Evolutionary conservation across 2,888 invertebrate species (phyloP), one percentile per base, ranked within the genome.

Genomic region (Ectemnius lituratus): DNA sequence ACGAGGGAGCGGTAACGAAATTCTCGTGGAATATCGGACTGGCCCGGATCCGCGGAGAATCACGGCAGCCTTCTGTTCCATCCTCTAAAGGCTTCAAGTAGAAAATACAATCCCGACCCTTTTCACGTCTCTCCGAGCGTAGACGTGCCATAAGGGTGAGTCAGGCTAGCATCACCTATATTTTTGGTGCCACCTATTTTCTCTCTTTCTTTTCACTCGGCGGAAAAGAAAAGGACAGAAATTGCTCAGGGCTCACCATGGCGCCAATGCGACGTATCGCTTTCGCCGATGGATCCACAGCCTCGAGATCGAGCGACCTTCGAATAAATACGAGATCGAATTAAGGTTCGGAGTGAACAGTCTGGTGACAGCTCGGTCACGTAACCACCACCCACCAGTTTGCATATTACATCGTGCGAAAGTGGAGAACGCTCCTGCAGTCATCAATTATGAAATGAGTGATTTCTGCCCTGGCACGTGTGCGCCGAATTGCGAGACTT

Each of bases 361-460:
- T 13, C 52, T 52, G 4, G 52, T 16, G 52, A 52, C 52, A 46
- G 20, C 46, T 37, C 57, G 47, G 62, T 59, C 46, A 20, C 28
- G 63, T 72, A 69, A 59, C 62, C 28, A 59, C 62, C 28, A 11
- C 18, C 20, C 46, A 56, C 16, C 28, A 6, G 52, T 64, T 69
- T 69, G 64, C 61, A 61, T 69, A 47, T 46, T 60, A 14, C 56
- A 52, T 28, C 56, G 45, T 20, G 64, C n/a, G 52, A 46, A 60
- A 63, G 62, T 18, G 64, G 56, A 61, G 59, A 69, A 49, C 56
- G 52, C 62, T 58, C 4, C 20, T 23, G 47, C 61, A 37, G 62
- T 57, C 56, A 64, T 64, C 59, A 73, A 73, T 73, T 65, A 64
- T 23, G 28, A 46, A 64, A 73, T 73, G 60, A 70, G 61, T 72